Base-by-base conservation (phyloP, 2,888 invertebrate genomes). In the Thymelicus acteon region DNA sequence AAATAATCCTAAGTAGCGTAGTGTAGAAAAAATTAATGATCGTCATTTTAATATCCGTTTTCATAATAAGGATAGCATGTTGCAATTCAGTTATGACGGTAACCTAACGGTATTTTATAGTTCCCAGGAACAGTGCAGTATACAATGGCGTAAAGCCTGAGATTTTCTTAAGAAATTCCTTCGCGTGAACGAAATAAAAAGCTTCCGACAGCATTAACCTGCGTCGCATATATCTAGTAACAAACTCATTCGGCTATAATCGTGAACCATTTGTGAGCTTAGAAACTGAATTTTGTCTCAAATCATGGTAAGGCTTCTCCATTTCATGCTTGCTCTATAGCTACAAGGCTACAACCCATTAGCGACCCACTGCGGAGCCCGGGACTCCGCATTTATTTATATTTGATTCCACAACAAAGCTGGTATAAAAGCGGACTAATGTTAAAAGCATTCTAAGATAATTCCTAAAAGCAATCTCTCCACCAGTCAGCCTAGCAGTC, bases 341-440 rank as follows among this genome's bases (percentile, higher is more conserved):
- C 44, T 44, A 44, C 15, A 54, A 54, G 31, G 5, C 31, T 31
- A 13, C 15, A 54, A 54, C 12, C 54, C 54, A 54, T 54, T 54
- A 54, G 24, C 54, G 19, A 54, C 2, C 54, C 24, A 54, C 2
- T 5, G 31, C 31, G 31, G 5, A 5, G 54, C 54, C 4, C 10
- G 24, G 24, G 54, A 24, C 24, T 54, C 54, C 19, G 24, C 24
- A 54, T 66, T 62, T 70, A 67, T 70, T 72, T 60, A 60, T 15
- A 60, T 15, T 70, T 70, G 62, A 70, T 70, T 63, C 60, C 49
- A 63, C 60, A 69, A 72, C 67, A 63, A 67, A 67, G 62, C 58
- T 66, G 60, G 60, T 40, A 44, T 60, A 62, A 67, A 64, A 54
- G 24, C 54, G 0, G 24, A 31, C 24, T 19, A 57, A 31, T 57